These are phyloP conservation scores for Lucilia sericata DNA, from an alignment of 1,140 invertebrate genomes.

Conservation along the genomic window DNA sequence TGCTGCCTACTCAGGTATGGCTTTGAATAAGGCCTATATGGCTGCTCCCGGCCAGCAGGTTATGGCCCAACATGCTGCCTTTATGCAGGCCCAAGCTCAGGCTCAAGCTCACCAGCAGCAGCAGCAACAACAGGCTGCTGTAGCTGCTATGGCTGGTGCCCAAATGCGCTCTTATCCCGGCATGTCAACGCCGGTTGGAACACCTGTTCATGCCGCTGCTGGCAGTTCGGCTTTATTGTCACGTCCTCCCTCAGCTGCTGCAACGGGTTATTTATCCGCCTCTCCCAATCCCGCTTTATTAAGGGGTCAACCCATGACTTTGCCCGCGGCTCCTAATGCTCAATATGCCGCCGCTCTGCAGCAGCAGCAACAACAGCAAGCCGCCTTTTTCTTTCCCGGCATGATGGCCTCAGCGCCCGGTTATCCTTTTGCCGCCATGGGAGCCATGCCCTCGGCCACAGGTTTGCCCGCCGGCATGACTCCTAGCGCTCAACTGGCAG, in stretches of 20 bases:
- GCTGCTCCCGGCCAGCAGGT: constrained; percentile 50
- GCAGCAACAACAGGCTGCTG: constrained; percentile 50
- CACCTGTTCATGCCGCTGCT: constrained; percentile 57
- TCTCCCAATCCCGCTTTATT: constrained; percentile 64
- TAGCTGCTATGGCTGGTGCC: constrained; percentile 33
- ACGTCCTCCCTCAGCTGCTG: constrained; percentile 70
- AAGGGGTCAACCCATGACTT: constrained; percentile 42
- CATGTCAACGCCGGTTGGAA: constrained; percentile 52
- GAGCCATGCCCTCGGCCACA: constrained; percentile 48
- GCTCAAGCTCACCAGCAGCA: constrained; percentile 54
- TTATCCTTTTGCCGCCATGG: constrained; percentile 55
- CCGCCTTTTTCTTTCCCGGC: constrained; percentile 60
- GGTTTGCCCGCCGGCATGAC: constrained; percentile 54
- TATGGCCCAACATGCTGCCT: constrained; percentile 50
- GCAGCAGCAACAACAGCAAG: constrained; percentile 48
- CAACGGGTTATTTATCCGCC: constrained; percentile 72
- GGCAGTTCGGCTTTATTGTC: constrained; percentile 55
- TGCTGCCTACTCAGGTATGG: constrained; percentile 78
- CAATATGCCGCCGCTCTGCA: constrained; percentile 66
- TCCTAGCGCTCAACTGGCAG: constrained; percentile 44
- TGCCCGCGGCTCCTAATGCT: constrained; percentile 63
- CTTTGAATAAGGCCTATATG: constrained; percentile 74
- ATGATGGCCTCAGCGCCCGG: constrained; percentile 52
- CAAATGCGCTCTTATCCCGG: constrained; percentile 57
- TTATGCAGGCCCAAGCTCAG: constrained; percentile 54